Evolutionary conservation across 2,888 invertebrate species (phyloP).

Genomic region (Tiphia femorata): DNA sequence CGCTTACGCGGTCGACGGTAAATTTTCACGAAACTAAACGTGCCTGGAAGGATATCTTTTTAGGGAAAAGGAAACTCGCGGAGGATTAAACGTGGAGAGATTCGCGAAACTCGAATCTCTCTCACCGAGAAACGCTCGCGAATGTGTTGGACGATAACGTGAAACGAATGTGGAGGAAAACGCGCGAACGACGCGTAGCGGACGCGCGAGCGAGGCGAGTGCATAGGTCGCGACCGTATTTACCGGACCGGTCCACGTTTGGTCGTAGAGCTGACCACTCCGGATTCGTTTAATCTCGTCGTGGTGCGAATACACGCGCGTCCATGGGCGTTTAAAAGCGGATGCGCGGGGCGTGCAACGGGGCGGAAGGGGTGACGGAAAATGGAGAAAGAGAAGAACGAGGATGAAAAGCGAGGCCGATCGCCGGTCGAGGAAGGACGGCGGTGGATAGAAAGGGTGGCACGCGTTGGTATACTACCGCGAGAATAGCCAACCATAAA

Average conservation of each 20-base stretch:
- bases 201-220: background rate
- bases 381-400: background rate
- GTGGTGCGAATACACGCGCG: no score
- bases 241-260: constrained; percentile 32
- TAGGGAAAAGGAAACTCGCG: no score
- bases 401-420: background rate
- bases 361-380: background rate
- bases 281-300: constrained; percentile 45
- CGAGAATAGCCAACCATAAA: constrained; percentile 47
- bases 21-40: no score
- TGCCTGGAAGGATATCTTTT: no score
- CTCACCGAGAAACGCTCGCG: background rate
- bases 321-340: no score
- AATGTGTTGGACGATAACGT: background rate
- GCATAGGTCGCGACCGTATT: constrained; percentile 26
- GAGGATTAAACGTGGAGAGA: no score
- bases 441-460: constrained; percentile 17
- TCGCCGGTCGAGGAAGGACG: background rate
- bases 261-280: constrained; percentile 23
- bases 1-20: no score
- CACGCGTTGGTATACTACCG: constrained; percentile 21
- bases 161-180: background rate
- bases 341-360: background rate
- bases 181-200: background rate
- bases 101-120: no score